phyloP scores from a whole-genome alignment of 2,888 invertebrate species.

The Ectemnius cavifrons region DNA sequence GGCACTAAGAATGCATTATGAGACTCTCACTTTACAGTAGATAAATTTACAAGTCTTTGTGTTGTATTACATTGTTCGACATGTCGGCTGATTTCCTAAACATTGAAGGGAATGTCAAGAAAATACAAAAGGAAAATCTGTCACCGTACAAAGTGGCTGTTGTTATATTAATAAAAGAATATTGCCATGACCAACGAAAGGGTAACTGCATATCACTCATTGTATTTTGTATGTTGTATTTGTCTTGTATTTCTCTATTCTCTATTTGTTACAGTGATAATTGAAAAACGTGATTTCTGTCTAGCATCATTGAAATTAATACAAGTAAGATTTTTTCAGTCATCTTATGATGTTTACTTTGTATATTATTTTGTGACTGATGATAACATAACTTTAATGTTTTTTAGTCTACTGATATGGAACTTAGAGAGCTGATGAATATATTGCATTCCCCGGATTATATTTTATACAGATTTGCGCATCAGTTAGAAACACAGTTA shows the following conservation, averaged over 20 bases:
- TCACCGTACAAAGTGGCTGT: conserved; percentile 91
- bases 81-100: conserved; percentile 75
- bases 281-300: conserved; percentile 87
- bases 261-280: conserved; percentile 78
- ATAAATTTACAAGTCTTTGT: too few relatives aligned
- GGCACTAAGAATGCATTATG: too few relatives aligned
- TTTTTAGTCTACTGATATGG: conserved; percentile 87
- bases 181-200: conserved; percentile 82
- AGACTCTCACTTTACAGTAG: too few relatives aligned
- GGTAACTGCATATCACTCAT: conserved; percentile 65
- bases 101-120: conserved; percentile 73
- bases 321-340: conserved; percentile 79
- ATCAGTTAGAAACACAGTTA: conserved; percentile 82
- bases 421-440: conserved; percentile 83
- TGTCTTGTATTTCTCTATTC: background rate
- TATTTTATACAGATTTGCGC: conserved; percentile 81
- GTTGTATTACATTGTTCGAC: conserved; percentile 39
- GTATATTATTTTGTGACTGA: background rate
- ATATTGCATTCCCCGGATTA: conserved; percentile 83
- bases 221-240: background rate
- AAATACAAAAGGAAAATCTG: conserved; percentile 81
- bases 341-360: background rate
- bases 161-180: conserved; percentile 87
- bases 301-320: conserved; percentile 88
- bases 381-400: conserved; percentile 32